A percentile compares a stretch with the other conserved stretches of the same genome.
Evolutionary conservation across 2,113 vertebrate species (phyloP).

Genomic region (Colaptes auratus): DNA sequence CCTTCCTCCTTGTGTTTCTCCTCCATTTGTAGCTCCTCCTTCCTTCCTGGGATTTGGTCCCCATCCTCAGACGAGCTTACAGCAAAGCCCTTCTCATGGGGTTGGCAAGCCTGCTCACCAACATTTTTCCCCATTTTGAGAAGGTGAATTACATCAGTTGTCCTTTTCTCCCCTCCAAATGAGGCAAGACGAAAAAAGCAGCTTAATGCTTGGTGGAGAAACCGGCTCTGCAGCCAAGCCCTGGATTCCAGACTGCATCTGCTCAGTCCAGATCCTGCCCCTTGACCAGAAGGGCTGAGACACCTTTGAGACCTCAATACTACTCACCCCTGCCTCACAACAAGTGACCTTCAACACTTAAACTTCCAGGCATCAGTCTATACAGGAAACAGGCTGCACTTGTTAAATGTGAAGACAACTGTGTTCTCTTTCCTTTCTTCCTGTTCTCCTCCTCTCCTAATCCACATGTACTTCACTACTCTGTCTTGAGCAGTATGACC

Average conservation of each 20-base stretch:
- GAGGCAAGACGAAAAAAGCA: not conserved
- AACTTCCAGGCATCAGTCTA: not conserved
- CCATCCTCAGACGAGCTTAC: not conserved
- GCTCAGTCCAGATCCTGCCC: not conserved
- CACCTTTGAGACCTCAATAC: not conserved
- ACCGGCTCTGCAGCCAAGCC: not conserved
- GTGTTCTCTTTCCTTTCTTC: not conserved
- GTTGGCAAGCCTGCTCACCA: not conserved
- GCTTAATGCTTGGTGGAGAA: not conserved
- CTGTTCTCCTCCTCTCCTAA: not conserved
- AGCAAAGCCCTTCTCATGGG: not conserved
- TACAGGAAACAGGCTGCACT: not conserved
- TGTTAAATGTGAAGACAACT: not conserved
- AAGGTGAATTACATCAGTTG: not conserved
- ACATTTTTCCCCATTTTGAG: not conserved
- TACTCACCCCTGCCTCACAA: not conserved
- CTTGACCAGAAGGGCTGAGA: not conserved
- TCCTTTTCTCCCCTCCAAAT: not conserved
- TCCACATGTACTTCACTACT: not conserved
- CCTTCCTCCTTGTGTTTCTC: not conserved
- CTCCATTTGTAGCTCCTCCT: not conserved
- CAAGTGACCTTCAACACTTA: not conserved
- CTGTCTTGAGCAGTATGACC: accelerated
- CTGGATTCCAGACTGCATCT: not conserved
- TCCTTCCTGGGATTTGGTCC: not conserved